Evolutionary conservation across 2,888 invertebrate genomes (phyloP).

Genomic region (Mythimna vitellina): DNA sequence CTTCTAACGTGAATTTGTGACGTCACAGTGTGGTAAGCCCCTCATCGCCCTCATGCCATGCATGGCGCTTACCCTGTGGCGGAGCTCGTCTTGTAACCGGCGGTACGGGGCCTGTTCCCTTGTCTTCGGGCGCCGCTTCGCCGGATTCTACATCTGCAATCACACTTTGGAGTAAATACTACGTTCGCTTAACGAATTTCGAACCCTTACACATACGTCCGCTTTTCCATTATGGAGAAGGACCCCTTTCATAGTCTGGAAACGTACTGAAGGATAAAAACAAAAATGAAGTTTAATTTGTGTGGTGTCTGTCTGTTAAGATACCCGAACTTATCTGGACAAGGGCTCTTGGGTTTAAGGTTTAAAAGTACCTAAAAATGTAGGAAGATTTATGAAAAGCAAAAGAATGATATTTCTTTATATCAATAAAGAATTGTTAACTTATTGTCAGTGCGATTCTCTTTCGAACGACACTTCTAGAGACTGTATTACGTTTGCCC

Average conservation of each 20-base stretch:
- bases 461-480: too few species aligned
- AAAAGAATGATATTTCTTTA: too few species aligned
- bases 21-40: slow-evolving; percentile 60
- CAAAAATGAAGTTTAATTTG: background rate
- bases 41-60: slow-evolving; percentile 71
- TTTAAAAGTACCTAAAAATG: background rate
- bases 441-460: too few species aligned
- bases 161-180: slow-evolving; percentile 59
- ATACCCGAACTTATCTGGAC: background rate
- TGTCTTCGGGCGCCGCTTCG: slow-evolving; percentile 66
- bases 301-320: background rate
- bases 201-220: background rate
- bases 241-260: background rate
- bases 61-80: slow-evolving; percentile 77
- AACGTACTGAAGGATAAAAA: background rate
- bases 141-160: slow-evolving; percentile 85
- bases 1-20: slow-evolving; percentile 29
- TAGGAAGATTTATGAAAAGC: background rate
- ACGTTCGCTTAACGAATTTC: background rate
- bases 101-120: slow-evolving; percentile 66
- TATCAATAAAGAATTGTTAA: too few species aligned
- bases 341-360: too few species aligned
- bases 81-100: slow-evolving; percentile 43
- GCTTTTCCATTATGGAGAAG: background rate
- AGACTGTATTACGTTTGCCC: too few species aligned